Evolutionary conservation across 2,888 invertebrate species (phyloP), one percentile per base, ranked within the genome.

Genomic region (Drosophila testacea): DNA sequence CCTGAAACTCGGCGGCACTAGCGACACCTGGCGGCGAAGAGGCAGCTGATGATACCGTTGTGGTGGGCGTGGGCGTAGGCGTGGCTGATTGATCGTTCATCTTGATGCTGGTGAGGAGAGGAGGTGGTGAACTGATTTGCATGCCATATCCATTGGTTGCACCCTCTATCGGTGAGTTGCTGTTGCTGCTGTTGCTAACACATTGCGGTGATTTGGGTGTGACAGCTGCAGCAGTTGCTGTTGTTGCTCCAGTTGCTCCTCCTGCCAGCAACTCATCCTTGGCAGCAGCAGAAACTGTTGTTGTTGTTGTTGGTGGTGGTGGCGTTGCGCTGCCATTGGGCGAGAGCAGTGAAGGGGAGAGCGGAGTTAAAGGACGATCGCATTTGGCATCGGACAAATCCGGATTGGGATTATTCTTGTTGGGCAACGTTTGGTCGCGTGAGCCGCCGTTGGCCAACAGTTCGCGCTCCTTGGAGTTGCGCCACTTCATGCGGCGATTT

Each of bases 401-500:
- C 0, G 98, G 98, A 92, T 98, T 97, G 0, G 98, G 98, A 92
- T 98, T 98, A 93, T 98, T 98, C 92, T 98, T 98, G 92, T 98
- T 98, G 0, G 98, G 98, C 28, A 99, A 93, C 0, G 98, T 98
- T 92, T 98, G 98, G 90, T 98, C 98, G 32, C 98, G 94, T 6
- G 98, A 97, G 2, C 98, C 98, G 0, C 98, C 98, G 22, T 96
- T 96, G 0, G 98, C 98, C 28, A 99, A 93, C 0, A 98, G 94
- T 92, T 99, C 98, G 36, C 98, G 94, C 92, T 99, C 99, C 93
- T 99, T 99, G 4, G 98, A 98, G 93, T 99, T 99, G 60, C 99
- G 95, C 99, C 99, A 99, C 93, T 93, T 99, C 99, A 99, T 99
- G 61, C 99, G 96, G 0, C 99, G 95, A 92, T 99, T 99, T 94